Conservation (phyloP, 2,888 invertebrate genomes). For the Nymphalis c-album region DNA sequence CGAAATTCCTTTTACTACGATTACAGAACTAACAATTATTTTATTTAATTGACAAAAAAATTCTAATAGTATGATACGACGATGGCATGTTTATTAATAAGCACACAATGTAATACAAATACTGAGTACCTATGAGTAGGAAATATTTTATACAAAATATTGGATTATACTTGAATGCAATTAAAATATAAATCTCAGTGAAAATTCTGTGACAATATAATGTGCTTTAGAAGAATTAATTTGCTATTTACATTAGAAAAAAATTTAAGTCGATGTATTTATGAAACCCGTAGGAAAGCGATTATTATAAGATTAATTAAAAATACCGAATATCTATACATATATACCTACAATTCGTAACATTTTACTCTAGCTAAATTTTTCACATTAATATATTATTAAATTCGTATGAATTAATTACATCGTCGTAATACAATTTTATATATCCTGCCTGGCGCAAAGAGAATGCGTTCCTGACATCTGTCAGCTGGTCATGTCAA, state of each 20-base stretch:
- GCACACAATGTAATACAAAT: not conserved
- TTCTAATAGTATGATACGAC: not conserved
- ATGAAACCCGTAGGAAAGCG: slow-evolving; percentile 13
- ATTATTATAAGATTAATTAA: not conserved
- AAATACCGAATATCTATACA: slow-evolving; percentile 2
- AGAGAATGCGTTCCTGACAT: too few species aligned
- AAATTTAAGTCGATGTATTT: slow-evolving; percentile 17
- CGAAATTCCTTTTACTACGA: slow-evolving; percentile 6
- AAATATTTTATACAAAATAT: not conserved
- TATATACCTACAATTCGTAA: not conserved
- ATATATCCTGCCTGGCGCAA: not conserved
- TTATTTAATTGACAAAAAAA: slow-evolving; percentile 4
- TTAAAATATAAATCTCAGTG: not conserved
- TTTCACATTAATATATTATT: not conserved
- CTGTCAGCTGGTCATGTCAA: too few species aligned
- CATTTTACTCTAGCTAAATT: not conserved
- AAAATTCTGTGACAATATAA: not conserved
- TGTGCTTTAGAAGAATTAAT: slow-evolving; percentile 3
- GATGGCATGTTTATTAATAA: not conserved
- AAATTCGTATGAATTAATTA: not conserved
- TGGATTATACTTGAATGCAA: not conserved
- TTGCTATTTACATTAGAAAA: slow-evolving; percentile 13
- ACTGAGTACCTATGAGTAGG: not conserved
- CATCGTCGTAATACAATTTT: not conserved
- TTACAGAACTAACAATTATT: not conserved